Evolutionary conservation across 2,888 invertebrate species (phyloP).

Genomic region (Caenorhabditis japonica): DNA sequence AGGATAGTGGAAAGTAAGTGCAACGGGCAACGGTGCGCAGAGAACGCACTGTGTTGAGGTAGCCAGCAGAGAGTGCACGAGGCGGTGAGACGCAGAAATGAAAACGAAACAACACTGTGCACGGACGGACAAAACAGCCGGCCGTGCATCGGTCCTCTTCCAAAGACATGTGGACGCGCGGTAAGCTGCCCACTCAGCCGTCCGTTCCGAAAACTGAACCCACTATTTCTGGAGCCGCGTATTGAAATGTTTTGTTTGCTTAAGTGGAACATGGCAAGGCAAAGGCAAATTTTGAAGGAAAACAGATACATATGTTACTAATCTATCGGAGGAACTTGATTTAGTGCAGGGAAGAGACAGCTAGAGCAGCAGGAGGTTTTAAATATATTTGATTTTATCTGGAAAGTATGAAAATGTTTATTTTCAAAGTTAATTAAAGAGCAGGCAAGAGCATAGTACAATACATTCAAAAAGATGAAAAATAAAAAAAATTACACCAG

Average conservation of each 20-base stretch:
- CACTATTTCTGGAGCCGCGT: constrained; percentile 36
- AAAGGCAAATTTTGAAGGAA: constrained; percentile 30
- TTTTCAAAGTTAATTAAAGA: no score
- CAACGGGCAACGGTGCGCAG: constrained; percentile 39
- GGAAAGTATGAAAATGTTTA: no score
- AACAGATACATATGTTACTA: constrained; percentile 7
- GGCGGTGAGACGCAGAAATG: constrained; percentile 14
- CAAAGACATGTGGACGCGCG: not conserved
- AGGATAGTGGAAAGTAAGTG: constrained; percentile 28
- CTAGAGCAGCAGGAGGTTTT: no score
- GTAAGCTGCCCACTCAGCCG: constrained; percentile 23
- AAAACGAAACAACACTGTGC: constrained; percentile 23
- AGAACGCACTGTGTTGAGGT: constrained; percentile 33
- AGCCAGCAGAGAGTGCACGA: not conserved
- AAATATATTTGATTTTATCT: no score
- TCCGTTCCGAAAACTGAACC: constrained; percentile 21
- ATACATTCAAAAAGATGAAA: no score
- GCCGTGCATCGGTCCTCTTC: constrained; percentile 10
- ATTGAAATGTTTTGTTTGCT: constrained; percentile 40
- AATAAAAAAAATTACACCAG: no score
- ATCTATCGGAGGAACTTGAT: no score
- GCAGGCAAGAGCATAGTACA: no score
- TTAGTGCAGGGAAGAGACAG: no score
- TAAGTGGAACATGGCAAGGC: constrained; percentile 37
- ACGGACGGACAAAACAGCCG: constrained; percentile 10